A percentile compares a stretch with the other conserved stretches of the same genome.
Evolutionary conservation across 2,113 vertebrate species (phyloP).

Genomic region (Poecile atricapillus): DNA sequence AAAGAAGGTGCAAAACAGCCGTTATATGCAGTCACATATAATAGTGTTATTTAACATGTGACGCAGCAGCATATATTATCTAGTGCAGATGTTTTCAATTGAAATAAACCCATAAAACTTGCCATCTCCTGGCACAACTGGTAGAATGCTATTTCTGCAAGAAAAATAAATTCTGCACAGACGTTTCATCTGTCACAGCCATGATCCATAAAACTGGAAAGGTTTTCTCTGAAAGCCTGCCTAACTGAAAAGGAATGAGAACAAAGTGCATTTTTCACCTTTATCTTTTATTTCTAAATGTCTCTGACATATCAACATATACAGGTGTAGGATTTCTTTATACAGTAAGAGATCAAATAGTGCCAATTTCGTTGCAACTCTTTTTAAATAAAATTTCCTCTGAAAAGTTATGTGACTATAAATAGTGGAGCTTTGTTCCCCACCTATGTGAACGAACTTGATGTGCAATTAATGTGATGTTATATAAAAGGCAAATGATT

Average conservation of each 20-base stretch:
- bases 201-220: slow-evolving; percentile 31
- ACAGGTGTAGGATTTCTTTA: background rate
- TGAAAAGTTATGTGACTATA: background rate
- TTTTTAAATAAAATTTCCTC: slow-evolving; percentile 6
- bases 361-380: background rate
- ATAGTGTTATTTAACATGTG: slow-evolving; percentile 43
- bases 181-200: slow-evolving; percentile 22
- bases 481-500: slow-evolving; percentile 2
- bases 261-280: background rate
- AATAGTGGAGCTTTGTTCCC: background rate
- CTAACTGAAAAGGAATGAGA: background rate
- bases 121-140: slow-evolving; percentile 12
- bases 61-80: background rate
- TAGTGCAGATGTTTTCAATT: slow-evolving; percentile 45
- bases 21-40: background rate
- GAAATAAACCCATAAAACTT: slow-evolving; percentile 41
- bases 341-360: background rate
- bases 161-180: slow-evolving; percentile 44
- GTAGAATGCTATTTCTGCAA: slow-evolving; percentile 28
- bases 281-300: slow-evolving; percentile 10
- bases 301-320: background rate
- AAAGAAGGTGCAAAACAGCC: background rate
- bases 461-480: background rate
- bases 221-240: background rate
- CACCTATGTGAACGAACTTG: background rate